phyloP scores from a whole-genome alignment of 2,113 vertebrate species.

The Siphamia tubifer region DNA sequence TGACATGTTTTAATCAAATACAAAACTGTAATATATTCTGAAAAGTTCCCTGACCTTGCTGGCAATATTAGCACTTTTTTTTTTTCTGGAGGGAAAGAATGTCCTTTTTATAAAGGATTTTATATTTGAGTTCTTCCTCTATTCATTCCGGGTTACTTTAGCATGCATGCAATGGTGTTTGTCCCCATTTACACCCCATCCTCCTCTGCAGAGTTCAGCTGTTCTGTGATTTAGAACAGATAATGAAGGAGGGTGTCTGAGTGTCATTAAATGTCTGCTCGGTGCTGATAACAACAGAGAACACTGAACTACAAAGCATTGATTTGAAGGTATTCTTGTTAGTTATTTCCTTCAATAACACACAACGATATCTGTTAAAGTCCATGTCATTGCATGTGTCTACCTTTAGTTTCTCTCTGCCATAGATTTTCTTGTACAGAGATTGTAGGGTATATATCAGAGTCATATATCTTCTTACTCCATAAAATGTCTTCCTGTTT shows the following conservation, averaged over 20 bases:
- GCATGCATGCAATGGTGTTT: background rate
- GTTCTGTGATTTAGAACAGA: background rate
- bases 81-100: background rate
- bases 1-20: background rate
- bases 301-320: constrained; percentile 7
- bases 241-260: constrained; percentile 12
- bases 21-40: background rate
- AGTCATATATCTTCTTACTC: constrained; percentile 44
- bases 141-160: background rate
- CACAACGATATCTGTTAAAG: constrained; percentile 20
- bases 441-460: constrained; percentile 44
- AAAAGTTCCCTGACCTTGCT: background rate
- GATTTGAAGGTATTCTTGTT: constrained; percentile 17
- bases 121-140: background rate
- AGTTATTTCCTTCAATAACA: constrained; percentile 11
- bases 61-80: background rate
- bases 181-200: background rate
- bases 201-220: no score
- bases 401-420: constrained; percentile 29
- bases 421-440: constrained; percentile 31
- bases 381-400: constrained; percentile 12
- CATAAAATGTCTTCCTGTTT: constrained; percentile 35
- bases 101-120: background rate
- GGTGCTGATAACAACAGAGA: constrained; percentile 13
- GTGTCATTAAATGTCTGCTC: constrained; percentile 27